Evolutionary conservation across 2,113 vertebrate species (phyloP).

Genomic region (Thamnophis sirtalis): DNA sequence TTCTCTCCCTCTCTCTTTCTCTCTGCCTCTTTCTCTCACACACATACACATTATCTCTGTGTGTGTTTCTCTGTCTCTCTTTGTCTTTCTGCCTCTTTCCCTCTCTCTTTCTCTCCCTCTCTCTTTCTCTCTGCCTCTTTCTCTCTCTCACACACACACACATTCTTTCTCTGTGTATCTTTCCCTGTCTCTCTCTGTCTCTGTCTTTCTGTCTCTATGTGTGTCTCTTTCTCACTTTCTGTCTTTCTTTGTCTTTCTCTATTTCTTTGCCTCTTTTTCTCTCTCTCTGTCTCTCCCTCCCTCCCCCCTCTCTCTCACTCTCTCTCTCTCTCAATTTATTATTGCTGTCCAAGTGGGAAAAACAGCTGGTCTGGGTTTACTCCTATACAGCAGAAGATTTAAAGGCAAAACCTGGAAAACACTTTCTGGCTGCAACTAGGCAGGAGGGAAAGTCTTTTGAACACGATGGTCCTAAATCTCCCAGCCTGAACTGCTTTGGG

Average conservation of each 20-base stretch:
- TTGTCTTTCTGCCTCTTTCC: too few species aligned
- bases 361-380: slow-evolving; percentile 61
- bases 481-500: slow-evolving; percentile 55
- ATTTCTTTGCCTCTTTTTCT: too few species aligned
- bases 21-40: not conserved
- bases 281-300: too few species aligned
- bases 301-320: not conserved
- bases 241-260: too few species aligned
- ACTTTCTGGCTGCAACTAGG: slow-evolving; percentile 32
- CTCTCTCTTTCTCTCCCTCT: too few species aligned
- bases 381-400: slow-evolving; percentile 58
- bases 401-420: slow-evolving; percentile 55
- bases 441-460: slow-evolving; percentile 36
- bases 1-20: slow-evolving; percentile 11
- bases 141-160: too few species aligned
- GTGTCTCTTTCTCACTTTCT: too few species aligned
- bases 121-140: too few species aligned
- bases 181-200: too few species aligned
- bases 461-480: slow-evolving; percentile 23
- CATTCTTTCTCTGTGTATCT: not conserved
- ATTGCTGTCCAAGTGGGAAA: slow-evolving; percentile 55
- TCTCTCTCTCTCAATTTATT: slow-evolving; percentile 43
- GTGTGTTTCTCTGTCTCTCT: too few species aligned
- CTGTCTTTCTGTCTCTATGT: too few species aligned
- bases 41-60: not conserved